Evolutionary conservation across 2,888 invertebrate genomes (phyloP).

Genomic region (Apodemia duryi): DNA sequence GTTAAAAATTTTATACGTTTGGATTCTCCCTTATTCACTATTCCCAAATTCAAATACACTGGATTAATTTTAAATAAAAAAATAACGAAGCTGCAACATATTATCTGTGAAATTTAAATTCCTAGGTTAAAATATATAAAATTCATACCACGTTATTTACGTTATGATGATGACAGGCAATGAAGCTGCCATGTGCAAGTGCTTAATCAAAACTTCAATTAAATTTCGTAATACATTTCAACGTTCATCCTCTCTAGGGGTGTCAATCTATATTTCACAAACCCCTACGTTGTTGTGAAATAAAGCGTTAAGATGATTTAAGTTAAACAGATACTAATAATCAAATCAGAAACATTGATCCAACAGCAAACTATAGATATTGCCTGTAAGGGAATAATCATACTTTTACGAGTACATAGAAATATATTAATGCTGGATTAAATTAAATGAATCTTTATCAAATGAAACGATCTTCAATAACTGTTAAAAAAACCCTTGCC

Average conservation of each 20-base stretch:
- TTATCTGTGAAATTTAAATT: background rate
- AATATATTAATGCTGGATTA: too few species aligned
- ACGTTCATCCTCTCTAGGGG: constrained; percentile 44
- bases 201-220: constrained; percentile 74
- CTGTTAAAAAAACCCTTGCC: too few species aligned
- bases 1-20: too few species aligned
- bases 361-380: too few species aligned
- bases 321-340: background rate
- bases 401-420: too few species aligned
- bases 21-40: too few species aligned
- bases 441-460: too few species aligned
- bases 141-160: constrained; percentile 21
- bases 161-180: constrained; percentile 24
- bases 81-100: background rate
- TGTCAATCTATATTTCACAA: constrained; percentile 26
- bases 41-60: too few species aligned
- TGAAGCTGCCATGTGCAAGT: constrained; percentile 53
- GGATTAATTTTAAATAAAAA: background rate
- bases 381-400: too few species aligned
- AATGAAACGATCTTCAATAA: too few species aligned
- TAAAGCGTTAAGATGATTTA: background rate
- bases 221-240: constrained; percentile 70
- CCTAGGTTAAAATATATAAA: constrained; percentile 1
- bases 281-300: background rate
- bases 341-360: too few species aligned